A percentile compares a stretch with the other conserved stretches of the same genome.
Evolutionary conservation across 2,113 vertebrate species (phyloP).

Genomic region (Puntigrus tetrazona): DNA sequence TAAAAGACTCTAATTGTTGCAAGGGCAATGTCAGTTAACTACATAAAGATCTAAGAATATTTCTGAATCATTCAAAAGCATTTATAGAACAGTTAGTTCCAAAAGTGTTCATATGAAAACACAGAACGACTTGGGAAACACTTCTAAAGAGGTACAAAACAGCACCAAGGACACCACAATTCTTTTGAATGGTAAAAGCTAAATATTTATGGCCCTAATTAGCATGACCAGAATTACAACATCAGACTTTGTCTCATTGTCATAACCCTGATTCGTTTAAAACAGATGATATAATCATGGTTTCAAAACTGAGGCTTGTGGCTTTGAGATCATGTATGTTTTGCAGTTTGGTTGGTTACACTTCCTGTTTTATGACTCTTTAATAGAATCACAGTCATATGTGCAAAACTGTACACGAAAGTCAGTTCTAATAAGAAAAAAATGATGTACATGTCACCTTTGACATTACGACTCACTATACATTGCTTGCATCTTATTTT

Average conservation of each 20-base stretch:
- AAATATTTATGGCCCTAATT: not conserved
- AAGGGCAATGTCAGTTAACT: not conserved
- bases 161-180: not conserved
- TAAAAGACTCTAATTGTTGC: conserved; percentile 18
- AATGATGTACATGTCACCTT: not conserved
- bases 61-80: not conserved
- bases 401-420: not conserved
- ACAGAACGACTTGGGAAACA: not conserved
- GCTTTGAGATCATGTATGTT: not conserved
- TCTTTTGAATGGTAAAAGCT: not conserved
- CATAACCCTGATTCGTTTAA: not conserved
- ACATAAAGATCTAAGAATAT: conserved; percentile 2
- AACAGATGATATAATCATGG: not conserved
- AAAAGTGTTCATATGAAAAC: not conserved
- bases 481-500: not conserved
- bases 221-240: not conserved
- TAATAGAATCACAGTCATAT: not conserved
- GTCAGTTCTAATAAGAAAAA: not conserved
- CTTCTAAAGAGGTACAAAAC: not conserved
- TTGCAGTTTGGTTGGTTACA: not conserved
- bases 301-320: not conserved
- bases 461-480: not conserved
- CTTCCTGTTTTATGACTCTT: not conserved
- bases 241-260: not conserved
- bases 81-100: not conserved